These are phyloP conservation scores for Listronotus oregonensis DNA, from an alignment of 1,140 invertebrate genomes.

Conservation along the genomic window DNA sequence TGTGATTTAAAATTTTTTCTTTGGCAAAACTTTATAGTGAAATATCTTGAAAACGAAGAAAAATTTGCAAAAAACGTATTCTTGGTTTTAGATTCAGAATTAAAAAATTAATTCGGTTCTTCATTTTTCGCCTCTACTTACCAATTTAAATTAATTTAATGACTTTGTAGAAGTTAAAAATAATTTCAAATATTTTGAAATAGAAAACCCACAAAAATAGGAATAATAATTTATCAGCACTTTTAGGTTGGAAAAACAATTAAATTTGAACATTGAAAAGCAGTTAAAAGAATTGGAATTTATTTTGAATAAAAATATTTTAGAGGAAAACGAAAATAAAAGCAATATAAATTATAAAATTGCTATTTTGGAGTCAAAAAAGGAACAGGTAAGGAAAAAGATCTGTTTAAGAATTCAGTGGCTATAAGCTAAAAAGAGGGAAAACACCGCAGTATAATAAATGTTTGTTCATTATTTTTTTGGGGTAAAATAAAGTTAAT, in stretches of 20 bases:
- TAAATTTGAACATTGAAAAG: constrained; percentile 16
- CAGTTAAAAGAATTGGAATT: constrained; percentile 39
- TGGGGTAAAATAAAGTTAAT: no score
- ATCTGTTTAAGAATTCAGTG: background rate
- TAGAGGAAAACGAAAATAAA: constrained; percentile 28
- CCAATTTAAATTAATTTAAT: no score
- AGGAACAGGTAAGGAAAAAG: constrained; percentile 40
- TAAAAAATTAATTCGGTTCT: no score
- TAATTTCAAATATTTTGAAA: no score
- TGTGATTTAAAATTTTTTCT: no score
- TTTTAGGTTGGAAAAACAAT: constrained; percentile 10
- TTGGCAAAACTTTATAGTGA: no score
- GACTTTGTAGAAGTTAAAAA: no score
- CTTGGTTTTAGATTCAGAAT: no score
- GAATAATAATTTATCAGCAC: background rate
- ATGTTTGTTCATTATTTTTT: background rate
- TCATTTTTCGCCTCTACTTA: no score
- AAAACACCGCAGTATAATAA: background rate
- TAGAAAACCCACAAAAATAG: no score
- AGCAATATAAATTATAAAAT: constrained; percentile 52
- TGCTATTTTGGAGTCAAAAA: constrained; percentile 48
- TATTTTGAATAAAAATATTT: constrained; percentile 43
- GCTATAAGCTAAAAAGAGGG: background rate
- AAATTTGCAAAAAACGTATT: no score
- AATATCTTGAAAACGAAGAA: no score